Conservation (phyloP, 2,113 vertebrate genomes). For the Aphyosemion australe region DNA sequence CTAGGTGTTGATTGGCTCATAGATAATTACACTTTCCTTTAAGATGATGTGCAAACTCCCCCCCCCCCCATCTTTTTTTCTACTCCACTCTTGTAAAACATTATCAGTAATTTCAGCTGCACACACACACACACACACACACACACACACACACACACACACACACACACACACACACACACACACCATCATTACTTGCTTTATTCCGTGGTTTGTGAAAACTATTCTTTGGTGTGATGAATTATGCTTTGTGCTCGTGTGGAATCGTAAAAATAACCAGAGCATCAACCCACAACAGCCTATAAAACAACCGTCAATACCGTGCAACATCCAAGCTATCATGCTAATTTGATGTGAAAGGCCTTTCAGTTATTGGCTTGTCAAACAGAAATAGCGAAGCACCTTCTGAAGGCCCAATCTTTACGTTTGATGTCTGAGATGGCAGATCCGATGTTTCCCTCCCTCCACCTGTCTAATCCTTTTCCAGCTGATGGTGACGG, state of each 20-base stretch:
- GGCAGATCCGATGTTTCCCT: constrained; percentile 37
- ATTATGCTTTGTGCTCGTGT: constrained; percentile 63
- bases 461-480: constrained; percentile 49
- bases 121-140: no score
- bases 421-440: constrained; percentile 51
- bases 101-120: constrained; percentile 61
- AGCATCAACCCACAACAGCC: constrained; percentile 58
- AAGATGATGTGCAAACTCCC: constrained; percentile 66
- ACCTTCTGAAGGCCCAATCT: constrained; percentile 41
- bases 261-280: constrained; percentile 69
- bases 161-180: no score
- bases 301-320: constrained; percentile 59
- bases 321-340: constrained; percentile 30
- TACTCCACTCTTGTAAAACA: constrained; percentile 62
- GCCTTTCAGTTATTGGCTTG: constrained; percentile 58
- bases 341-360: constrained; percentile 64
- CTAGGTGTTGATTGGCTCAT: constrained; percentile 66
- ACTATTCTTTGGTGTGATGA: constrained; percentile 61
- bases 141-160: no score
- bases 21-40: constrained; percentile 78
- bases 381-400: constrained; percentile 30
- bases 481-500: constrained; percentile 24
- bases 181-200: constrained; percentile 60
- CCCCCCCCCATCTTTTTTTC: constrained; percentile 44
- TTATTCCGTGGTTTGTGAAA: constrained; percentile 47